A percentile compares a stretch with the other conserved stretches of the same genome.
These are phyloP conservation scores for Drosophila hawaiiensis DNA, from an alignment of 2,888 invertebrate genomes.

Conservation along the genomic window DNA sequence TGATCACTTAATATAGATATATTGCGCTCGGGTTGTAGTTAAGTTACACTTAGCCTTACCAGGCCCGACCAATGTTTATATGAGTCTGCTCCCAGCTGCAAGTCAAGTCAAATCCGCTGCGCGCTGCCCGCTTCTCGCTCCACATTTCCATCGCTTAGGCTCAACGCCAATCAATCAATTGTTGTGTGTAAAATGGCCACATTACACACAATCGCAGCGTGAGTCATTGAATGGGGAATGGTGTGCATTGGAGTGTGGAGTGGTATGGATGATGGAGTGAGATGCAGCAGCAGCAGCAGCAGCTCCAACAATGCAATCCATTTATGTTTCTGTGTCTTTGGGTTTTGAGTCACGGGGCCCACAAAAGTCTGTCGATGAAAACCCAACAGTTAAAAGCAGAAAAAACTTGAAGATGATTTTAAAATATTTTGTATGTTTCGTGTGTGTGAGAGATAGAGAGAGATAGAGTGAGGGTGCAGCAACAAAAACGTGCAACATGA, in stretches of 20 bases:
- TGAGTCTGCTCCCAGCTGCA: neutral
- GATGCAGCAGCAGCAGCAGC: slow-evolving; percentile 9
- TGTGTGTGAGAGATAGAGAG: neutral
- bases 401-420: slow-evolving; percentile 9
- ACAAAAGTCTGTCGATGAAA: slow-evolving; percentile 31
- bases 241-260: neutral
- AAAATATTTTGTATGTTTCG: neutral
- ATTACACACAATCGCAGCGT: slow-evolving; percentile 14
- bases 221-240: slow-evolving; percentile 30
- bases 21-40: neutral
- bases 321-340: slow-evolving; percentile 57
- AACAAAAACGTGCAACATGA: slow-evolving; percentile 54
- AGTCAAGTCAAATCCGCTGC: neutral
- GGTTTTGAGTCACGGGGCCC: slow-evolving; percentile 55
- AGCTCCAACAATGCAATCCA: slow-evolving; percentile 49
- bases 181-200: slow-evolving; percentile 34
- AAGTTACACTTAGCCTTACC: neutral
- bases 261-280: neutral
- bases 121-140: neutral
- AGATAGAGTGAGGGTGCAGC: neutral
- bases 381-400: slow-evolving; percentile 16
- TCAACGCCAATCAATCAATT: slow-evolving; percentile 51
- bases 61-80: neutral
- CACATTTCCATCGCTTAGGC: slow-evolving; percentile 2
- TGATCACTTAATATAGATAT: neutral